A percentile compares a stretch with the other conserved stretches of the same genome.
These are phyloP conservation scores for Dermatemys mawii DNA, from an alignment of 2,113 vertebrate species.

Conservation along the genomic window DNA sequence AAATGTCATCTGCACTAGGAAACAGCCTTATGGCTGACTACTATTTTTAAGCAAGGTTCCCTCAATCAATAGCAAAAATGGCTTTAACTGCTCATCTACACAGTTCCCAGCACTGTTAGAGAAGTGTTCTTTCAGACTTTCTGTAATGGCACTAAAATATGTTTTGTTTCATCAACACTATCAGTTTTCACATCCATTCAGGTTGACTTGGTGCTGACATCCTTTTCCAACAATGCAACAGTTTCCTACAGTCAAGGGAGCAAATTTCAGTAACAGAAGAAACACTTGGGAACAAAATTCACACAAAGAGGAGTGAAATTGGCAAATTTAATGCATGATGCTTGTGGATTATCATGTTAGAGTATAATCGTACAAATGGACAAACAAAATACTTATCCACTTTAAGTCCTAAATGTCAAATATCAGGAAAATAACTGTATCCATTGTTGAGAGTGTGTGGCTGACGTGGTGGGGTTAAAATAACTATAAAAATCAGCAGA, in stretches of 20 bases:
- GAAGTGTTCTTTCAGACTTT: background rate
- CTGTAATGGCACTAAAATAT: background rate
- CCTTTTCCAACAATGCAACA: constrained; percentile 6
- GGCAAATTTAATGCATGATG: accelerated
- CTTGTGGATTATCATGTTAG: background rate
- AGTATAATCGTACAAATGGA: background rate
- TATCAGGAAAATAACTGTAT: background rate
- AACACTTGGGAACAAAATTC: background rate
- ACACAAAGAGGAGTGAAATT: background rate
- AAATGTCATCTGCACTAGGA: background rate
- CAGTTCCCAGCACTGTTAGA: background rate
- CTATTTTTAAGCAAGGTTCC: background rate
- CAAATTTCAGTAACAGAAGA: constrained; percentile 7
- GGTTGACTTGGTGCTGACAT: background rate
- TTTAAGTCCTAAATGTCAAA: background rate
- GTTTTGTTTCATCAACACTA: constrained; percentile 16
- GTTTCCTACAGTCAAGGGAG: background rate
- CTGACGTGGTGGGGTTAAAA: background rate
- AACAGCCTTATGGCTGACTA: background rate
- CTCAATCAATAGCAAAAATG: constrained; percentile 4
- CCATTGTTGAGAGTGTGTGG: background rate
- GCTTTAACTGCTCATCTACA: background rate
- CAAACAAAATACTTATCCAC: background rate
- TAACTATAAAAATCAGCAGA: background rate
- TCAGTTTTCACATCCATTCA: background rate